phyloP scores from a whole-genome alignment of 2,797 vertebrate species.

The Parotocinclus haroldoi region DNA sequence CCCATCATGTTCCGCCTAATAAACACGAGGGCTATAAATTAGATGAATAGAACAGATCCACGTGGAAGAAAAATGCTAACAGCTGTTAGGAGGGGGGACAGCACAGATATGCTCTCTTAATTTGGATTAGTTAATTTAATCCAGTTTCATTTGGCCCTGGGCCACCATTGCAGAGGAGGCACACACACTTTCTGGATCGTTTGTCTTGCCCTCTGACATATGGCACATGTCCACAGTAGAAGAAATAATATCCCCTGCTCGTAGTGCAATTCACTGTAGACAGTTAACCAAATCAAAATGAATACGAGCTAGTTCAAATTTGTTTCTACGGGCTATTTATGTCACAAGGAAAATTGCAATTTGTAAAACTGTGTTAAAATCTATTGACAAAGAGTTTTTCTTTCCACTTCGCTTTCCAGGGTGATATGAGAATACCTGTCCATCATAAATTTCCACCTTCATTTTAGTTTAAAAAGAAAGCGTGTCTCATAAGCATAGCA shows the following conservation, averaged over 20 bases:
- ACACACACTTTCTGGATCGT: constrained; percentile 16
- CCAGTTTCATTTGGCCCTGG: constrained; percentile 44
- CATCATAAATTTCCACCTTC: constrained; percentile 22
- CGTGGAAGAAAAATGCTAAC: constrained; percentile 52
- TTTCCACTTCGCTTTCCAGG: constrained; percentile 33
- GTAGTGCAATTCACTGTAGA: not conserved
- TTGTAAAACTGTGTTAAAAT: constrained; percentile 25
- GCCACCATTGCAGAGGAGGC: constrained; percentile 41
- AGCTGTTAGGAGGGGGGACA: constrained; percentile 48
- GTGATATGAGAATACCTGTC: constrained; percentile 32
- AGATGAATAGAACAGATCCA: constrained; percentile 26
- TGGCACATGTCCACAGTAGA: constrained; percentile 28
- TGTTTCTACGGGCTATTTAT: not conserved
- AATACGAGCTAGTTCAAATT: not conserved
- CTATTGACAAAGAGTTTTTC: constrained; percentile 11
- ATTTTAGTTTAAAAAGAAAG: constrained; percentile 17
- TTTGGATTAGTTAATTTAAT: constrained; percentile 57
- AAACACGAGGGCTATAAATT: constrained; percentile 52
- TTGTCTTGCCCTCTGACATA: constrained; percentile 35
- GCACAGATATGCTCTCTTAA: constrained; percentile 56
- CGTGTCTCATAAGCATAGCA: constrained; percentile 11
- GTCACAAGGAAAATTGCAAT: not conserved
- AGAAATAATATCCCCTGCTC: not conserved
- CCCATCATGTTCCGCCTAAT: constrained; percentile 54
- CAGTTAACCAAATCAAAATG: not conserved